Base-by-base conservation (phyloP, 2,113 vertebrate species). In the Coreoperca whiteheadi region DNA sequence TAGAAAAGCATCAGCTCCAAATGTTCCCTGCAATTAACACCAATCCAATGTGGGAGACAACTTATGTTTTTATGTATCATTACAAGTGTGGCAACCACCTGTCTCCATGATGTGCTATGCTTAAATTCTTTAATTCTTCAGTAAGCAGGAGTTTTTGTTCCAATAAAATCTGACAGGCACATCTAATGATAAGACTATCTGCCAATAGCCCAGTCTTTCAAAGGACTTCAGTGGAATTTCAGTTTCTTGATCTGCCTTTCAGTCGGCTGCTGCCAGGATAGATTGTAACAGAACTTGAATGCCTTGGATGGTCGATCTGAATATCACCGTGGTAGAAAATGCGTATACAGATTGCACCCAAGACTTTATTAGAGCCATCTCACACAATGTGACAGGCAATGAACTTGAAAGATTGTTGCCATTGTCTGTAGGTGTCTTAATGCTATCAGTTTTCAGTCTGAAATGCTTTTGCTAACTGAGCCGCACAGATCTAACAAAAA, bases 91-190 rank as follows among this genome's bases (percentile, higher is more conserved):
- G 87, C 84, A 82, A 69, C 66, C 66, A 68, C 41, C 68, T 79
- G 63, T 82, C 79, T 91, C 73, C 30, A 48, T 82, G 69, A 83
- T 72, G 39, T 84, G 73, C 73, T 86, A 4, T 67, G 79, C 46
- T 84, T 85, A 65, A 86, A 79, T 75, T 74, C 59, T 89, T 74
- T 74, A 66, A 63, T 86, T 90, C 80, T 86, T 80, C 61, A 87
- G 70, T 66, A 69, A 81, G 73, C 76, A 28, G 30, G 32, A 85
- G 69, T 72, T 90, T 81, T 85, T 76, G 73, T 89, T 91, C 90
- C 88, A 88, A 87, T 77, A 66, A 87, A 82, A 85, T 85, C 88
- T 89, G 91, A 94, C 86, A 87, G 83, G 84, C 90, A 90, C 77
- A 56, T 87, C 86, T 92, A 92, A 93, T 91, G 82, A 93, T 79